Evolutionary conservation across 2,888 invertebrate species (phyloP).

Genomic region (Troides oblongomaculatus): DNA sequence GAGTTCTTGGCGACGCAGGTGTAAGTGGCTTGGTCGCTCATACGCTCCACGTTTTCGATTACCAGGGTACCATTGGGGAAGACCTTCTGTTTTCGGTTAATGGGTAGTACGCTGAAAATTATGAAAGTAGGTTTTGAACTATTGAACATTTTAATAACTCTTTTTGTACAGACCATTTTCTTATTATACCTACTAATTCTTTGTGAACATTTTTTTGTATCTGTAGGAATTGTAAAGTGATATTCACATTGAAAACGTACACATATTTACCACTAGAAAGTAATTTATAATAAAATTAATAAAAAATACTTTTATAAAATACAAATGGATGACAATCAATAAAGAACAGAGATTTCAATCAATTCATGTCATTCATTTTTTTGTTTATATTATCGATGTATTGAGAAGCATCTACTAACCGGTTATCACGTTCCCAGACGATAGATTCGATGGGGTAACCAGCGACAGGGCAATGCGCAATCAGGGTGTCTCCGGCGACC

Average conservation of each 20-base stretch:
- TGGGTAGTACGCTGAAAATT: slow-evolving; percentile 86
- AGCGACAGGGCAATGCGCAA: slow-evolving; percentile 95
- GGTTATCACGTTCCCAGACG: slow-evolving; percentile 94
- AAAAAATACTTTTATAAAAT: too few species aligned
- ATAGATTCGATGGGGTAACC: slow-evolving; percentile 96
- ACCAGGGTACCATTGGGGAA: slow-evolving; percentile 95
- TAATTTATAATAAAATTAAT: too few species aligned
- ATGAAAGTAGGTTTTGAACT: neutral
- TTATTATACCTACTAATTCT: neutral
- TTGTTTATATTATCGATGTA: neutral
- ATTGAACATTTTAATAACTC: neutral
- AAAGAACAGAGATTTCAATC: too few species aligned
- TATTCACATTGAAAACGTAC: too few species aligned
- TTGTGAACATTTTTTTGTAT: too few species aligned
- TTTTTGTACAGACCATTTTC: neutral
- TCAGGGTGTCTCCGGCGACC: slow-evolving; percentile 93
- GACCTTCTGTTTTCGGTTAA: slow-evolving; percentile 96
- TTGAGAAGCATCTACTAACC: slow-evolving; percentile 43
- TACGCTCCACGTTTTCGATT: slow-evolving; percentile 95
- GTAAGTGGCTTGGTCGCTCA: slow-evolving; percentile 95
- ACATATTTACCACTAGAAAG: too few species aligned
- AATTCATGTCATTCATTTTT: too few species aligned
- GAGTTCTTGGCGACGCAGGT: slow-evolving; percentile 96
- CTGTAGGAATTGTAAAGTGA: too few species aligned
- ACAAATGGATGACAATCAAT: too few species aligned